phyloP scores from a whole-genome alignment of 2,888 invertebrate genomes.

The Pyralis farinalis region DNA sequence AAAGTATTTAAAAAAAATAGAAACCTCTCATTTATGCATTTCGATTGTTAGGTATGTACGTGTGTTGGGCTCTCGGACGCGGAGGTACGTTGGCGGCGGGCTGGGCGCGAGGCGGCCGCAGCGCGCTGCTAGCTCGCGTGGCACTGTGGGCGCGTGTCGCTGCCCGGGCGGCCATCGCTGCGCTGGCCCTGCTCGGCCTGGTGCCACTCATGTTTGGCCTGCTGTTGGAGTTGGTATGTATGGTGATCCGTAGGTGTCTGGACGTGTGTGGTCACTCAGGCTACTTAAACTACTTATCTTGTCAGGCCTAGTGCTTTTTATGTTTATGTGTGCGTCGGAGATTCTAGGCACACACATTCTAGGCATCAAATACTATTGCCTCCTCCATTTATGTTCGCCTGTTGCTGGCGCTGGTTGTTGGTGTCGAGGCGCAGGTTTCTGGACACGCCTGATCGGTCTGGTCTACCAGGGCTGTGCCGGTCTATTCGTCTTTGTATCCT shows the following conservation, averaged over 20 bases:
- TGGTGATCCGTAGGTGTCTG: constrained; percentile 70
- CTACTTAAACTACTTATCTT: constrained; percentile 91
- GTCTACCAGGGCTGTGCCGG: constrained; percentile 85
- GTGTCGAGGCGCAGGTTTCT: constrained; percentile 86
- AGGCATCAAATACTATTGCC: too few species aligned
- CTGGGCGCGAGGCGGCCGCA: constrained; percentile 94
- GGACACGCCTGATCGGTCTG: too few species aligned
- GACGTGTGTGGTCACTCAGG: constrained; percentile 87
- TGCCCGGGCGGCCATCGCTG: constrained; percentile 88
- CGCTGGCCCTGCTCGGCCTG: constrained; percentile 90
- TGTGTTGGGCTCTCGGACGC: constrained; percentile 95
- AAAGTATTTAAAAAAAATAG: too few species aligned
- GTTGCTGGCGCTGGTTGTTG: constrained; percentile 91
- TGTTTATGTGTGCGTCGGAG: constrained; percentile 91
- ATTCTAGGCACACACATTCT: too few species aligned
- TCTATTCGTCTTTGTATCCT: too few species aligned
- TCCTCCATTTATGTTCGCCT: constrained; percentile 92
- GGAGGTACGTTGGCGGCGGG: constrained; percentile 90
- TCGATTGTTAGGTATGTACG: constrained; percentile 89
- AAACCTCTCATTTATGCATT: too few species aligned
- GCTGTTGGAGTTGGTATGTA: constrained; percentile 89
- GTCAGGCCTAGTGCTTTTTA: constrained; percentile 94
- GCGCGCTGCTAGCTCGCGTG: constrained; percentile 85
- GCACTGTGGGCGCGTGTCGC: constrained; percentile 88
- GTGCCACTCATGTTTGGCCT: constrained; percentile 96